These are phyloP conservation scores for Sebastes trivittatus DNA, from an alignment of 2,797 vertebrate genomes.

Conservation along the genomic window DNA sequence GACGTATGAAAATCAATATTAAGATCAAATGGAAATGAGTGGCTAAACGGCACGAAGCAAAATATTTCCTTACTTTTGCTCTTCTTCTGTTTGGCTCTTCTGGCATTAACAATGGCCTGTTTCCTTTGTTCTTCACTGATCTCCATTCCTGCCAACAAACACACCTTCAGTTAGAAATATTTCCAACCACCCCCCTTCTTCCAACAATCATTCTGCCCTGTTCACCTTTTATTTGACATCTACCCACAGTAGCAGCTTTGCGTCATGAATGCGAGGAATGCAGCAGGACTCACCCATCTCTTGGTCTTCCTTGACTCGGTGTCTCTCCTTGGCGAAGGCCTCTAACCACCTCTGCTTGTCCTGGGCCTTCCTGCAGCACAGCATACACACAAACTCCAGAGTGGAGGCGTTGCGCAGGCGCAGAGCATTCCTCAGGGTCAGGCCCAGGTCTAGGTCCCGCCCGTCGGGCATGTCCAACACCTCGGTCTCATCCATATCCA, in stretches of 20 bases:
- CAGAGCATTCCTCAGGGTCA: constrained; percentile 89
- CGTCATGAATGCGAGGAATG: constrained; percentile 9
- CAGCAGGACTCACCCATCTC: constrained; percentile 89
- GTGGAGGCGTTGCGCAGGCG: constrained; percentile 85
- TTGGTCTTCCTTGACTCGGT: constrained; percentile 91
- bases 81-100: constrained; percentile 91
- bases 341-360: constrained; percentile 95
- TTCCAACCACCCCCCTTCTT: neutral
- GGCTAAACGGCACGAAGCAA: neutral
- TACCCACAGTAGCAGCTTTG: constrained; percentile 16
- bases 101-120: constrained; percentile 93
- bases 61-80: constrained; percentile 86
- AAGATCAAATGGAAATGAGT: neutral
- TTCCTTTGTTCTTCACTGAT: constrained; percentile 95
- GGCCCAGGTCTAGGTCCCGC: constrained; percentile 86
- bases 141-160: constrained; percentile 89
- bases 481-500: constrained; percentile 89
- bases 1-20: neutral
- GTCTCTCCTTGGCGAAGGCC: constrained; percentile 89
- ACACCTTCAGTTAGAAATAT: constrained; percentile 49
- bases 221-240: constrained; percentile 28
- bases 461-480: constrained; percentile 88
- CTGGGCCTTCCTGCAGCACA: constrained; percentile 91
- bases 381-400: constrained; percentile 84
- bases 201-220: neutral